These are phyloP conservation scores for Ips typographus DNA, from an alignment of 1,140 invertebrate species.

Conservation along the genomic window DNA sequence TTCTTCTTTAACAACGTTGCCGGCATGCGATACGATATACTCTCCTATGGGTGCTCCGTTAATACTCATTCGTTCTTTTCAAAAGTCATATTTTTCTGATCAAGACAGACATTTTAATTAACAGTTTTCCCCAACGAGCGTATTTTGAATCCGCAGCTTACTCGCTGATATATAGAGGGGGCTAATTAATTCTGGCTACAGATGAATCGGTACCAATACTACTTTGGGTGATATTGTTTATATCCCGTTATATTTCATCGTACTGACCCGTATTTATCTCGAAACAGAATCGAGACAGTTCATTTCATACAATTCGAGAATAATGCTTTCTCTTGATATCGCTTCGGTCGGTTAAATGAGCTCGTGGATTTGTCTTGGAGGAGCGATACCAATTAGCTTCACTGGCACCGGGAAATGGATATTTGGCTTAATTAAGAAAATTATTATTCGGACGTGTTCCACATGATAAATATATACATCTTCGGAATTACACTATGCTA, in stretches of 20 bases:
- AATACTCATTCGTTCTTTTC: no score
- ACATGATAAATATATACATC: neutral
- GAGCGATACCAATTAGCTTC: neutral
- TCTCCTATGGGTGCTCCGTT: neutral
- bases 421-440: conserved; percentile 1
- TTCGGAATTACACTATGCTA: neutral
- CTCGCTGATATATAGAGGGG: conserved; percentile 4
- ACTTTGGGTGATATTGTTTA: conserved; percentile 17
- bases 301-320: conserved; percentile 6
- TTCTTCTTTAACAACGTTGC: conserved; percentile 17
- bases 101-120: conserved; percentile 1
- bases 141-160: conserved; percentile 12
- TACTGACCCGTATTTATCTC: conserved; percentile 17
- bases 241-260: conserved; percentile 20
- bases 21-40: conserved; percentile 1
- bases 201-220: conserved; percentile 14
- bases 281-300: conserved; percentile 12
- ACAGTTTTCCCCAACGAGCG: neutral
- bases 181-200: conserved; percentile 10
- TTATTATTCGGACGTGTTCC: conserved; percentile 2
- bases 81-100: neutral
- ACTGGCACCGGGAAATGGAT: neutral
- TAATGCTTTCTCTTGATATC: conserved; percentile 7
- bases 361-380: neutral
- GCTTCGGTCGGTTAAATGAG: conserved; percentile 9